Evolutionary conservation across 2,797 vertebrate species (phyloP).

Genomic region (Trachurus trachurus): DNA sequence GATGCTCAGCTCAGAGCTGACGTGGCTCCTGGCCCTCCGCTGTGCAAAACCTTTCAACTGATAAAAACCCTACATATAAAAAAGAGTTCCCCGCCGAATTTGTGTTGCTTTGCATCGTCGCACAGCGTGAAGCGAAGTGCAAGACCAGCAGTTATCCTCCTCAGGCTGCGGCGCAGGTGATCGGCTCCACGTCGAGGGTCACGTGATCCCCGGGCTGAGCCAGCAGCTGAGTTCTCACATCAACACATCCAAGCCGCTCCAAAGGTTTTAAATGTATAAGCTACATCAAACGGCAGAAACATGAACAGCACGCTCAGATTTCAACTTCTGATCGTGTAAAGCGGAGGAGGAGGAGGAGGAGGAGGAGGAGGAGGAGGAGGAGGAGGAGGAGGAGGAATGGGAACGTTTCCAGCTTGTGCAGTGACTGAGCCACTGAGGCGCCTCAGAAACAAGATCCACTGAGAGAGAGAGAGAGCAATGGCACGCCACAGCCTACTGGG

Average conservation of each 20-base stretch:
- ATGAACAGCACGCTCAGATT: not conserved
- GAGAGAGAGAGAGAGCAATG: conserved; percentile 31
- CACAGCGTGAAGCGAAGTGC: too few species aligned
- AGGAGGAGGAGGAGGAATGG: not conserved
- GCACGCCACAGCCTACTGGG: conserved; percentile 34
- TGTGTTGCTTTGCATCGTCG: not conserved
- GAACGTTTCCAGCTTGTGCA: conserved; percentile 32
- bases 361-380: not conserved
- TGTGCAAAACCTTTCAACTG: not conserved
- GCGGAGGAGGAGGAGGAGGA: too few species aligned
- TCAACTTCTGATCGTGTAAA: not conserved
- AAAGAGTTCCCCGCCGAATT: not conserved
- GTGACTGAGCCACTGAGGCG: conserved; percentile 43
- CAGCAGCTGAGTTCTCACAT: not conserved
- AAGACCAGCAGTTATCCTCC: too few species aligned
- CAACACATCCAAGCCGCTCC: not conserved
- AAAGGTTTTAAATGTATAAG: not conserved
- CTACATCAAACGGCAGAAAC: not conserved
- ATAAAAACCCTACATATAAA: not conserved
- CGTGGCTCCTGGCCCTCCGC: too few species aligned
- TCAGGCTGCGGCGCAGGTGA: too few species aligned
- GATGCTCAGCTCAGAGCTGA: too few species aligned
- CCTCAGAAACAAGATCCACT: conserved; percentile 57
- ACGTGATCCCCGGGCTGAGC: not conserved
- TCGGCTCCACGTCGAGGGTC: not conserved